Conservation (phyloP, 2,888 invertebrate genomes). For the Enchytraeus crypticus region DNA sequence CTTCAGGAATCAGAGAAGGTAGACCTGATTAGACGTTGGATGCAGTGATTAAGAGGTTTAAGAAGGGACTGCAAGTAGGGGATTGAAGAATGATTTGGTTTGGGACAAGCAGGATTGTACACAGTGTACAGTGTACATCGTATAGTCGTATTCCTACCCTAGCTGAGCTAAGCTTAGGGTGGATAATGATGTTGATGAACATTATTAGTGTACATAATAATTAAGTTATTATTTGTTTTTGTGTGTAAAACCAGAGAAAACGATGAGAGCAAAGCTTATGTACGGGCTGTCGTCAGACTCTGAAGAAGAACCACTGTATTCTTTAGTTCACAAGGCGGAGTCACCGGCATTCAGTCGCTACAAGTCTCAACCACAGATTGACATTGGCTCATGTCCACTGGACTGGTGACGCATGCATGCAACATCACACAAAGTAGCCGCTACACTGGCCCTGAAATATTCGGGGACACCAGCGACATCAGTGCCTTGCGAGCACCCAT, state of each 20-base stretch:
- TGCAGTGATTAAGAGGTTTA: no score
- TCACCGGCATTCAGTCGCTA: neutral
- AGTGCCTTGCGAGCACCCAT: neutral
- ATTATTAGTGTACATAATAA: no score
- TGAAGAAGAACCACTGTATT: neutral
- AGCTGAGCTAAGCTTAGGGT: no score
- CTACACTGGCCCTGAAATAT: neutral
- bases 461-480: neutral
- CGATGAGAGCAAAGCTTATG: neutral
- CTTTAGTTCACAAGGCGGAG: neutral
- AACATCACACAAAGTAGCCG: neutral
- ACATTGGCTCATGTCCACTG: neutral
- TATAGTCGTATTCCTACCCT: no score
- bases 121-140: no score
- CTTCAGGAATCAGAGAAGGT: no score
- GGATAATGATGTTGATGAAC: no score
- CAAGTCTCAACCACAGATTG: neutral
- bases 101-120: no score
- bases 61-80: no score
- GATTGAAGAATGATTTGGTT: no score
- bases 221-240: no score
- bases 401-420: neutral
- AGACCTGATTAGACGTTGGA: no score
- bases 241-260: neutral
- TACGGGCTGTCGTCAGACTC: neutral